Evolutionary conservation across 2,113 vertebrate species (phyloP).

Genomic region (Zosterops borbonicus): DNA sequence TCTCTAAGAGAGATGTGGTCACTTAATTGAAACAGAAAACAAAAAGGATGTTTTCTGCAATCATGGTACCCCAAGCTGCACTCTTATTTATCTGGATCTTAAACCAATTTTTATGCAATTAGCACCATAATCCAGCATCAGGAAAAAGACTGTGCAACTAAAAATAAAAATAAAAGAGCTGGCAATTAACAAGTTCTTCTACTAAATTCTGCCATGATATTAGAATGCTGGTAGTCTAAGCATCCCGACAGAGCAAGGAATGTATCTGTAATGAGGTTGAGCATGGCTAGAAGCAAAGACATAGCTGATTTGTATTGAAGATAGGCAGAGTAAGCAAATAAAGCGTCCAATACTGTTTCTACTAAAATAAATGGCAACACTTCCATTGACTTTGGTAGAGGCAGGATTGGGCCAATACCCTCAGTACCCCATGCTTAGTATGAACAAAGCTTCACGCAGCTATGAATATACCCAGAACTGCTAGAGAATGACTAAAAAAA

Average conservation of each 20-base stretch:
- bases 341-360: neutral
- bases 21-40: slow-evolving; percentile 31
- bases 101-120: neutral
- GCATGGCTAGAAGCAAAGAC: slow-evolving; percentile 67
- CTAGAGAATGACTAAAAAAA: neutral
- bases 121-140: neutral
- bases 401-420: neutral
- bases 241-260: slow-evolving; percentile 3
- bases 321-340: slow-evolving; percentile 52
- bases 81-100: neutral
- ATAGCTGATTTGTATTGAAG: slow-evolving; percentile 55
- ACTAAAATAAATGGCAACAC: neutral
- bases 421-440: neutral
- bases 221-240: slow-evolving; percentile 46
- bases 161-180: neutral
- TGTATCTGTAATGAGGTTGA: slow-evolving; percentile 62
- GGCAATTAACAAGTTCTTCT: neutral
- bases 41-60: slow-evolving; percentile 18
- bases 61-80: neutral
- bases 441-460: neutral
- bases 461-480: fast-evolving
- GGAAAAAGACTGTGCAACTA: neutral
- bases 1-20: neutral
- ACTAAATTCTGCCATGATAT: slow-evolving; percentile 23
- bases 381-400: neutral